These are phyloP conservation scores for Scaptomyza pallida DNA, from an alignment of 1,140 invertebrate genomes.

Conservation along the genomic window DNA sequence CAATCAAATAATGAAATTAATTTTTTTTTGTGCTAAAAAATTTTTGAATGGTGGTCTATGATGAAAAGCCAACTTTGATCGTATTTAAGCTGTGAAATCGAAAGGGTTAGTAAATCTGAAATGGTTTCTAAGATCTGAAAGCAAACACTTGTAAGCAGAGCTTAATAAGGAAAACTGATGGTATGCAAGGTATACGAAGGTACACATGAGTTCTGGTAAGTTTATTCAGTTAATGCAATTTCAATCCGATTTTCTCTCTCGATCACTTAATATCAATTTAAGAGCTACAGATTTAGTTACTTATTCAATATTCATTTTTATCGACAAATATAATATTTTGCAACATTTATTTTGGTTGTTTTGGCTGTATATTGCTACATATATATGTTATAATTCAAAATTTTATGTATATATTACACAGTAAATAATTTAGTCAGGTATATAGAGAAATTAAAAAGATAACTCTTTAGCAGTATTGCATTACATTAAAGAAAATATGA, in stretches of 20 bases:
- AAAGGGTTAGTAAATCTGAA: too few relatives aligned
- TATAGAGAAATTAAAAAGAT: constrained; percentile 58
- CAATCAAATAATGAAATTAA: background rate
- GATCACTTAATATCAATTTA: constrained; percentile 9
- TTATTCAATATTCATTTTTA: constrained; percentile 16
- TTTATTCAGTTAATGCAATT: constrained; percentile 6
- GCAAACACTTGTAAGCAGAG: background rate
- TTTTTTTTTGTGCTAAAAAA: too few relatives aligned
- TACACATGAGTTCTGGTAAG: background rate
- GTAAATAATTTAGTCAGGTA: constrained; percentile 77
- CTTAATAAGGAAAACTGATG: background rate
- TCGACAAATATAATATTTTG: constrained; percentile 33
- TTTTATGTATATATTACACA: constrained; percentile 63
- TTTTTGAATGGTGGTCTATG: too few relatives aligned
- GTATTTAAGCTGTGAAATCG: too few relatives aligned
- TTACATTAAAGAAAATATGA: constrained; percentile 39
- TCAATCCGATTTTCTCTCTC: constrained; percentile 7
- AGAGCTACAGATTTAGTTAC: background rate
- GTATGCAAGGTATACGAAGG: background rate
- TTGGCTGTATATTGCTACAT: constrained; percentile 68
- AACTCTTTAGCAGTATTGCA: constrained; percentile 44
- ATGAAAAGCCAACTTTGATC: too few relatives aligned
- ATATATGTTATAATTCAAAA: constrained; percentile 69
- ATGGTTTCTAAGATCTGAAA: too few relatives aligned
- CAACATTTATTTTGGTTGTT: constrained; percentile 18